Percentiles rank a stretch among this genome's conserved stretches.
These are phyloP conservation scores for Allenopithecus nigroviridis DNA, from an alignment of 2,797 vertebrate genomes.

Conservation along the genomic window DNA sequence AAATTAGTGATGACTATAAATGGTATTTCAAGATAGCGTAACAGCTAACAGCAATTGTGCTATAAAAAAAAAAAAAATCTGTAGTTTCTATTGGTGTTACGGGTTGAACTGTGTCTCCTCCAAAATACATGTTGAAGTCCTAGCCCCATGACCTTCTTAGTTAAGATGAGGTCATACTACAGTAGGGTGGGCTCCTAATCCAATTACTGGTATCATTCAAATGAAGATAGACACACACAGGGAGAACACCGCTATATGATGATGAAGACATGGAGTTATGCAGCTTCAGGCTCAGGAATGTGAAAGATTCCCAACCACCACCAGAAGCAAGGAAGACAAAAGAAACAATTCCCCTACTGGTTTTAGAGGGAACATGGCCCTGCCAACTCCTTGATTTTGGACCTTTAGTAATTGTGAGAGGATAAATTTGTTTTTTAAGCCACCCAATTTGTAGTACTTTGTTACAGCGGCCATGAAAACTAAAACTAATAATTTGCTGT, in stretches of 20 bases:
- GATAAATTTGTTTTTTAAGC: constrained; percentile 11
- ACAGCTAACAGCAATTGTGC: neutral
- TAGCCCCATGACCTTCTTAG: neutral
- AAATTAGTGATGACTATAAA: neutral
- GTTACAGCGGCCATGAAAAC: neutral
- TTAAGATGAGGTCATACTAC: neutral
- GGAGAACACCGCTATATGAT: neutral
- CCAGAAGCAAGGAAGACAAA: neutral
- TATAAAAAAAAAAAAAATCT: neutral
- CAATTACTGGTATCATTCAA: neutral
- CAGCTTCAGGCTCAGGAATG: neutral
- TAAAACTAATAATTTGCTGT: neutral
- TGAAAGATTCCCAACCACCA: neutral
- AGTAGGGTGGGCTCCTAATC: neutral
- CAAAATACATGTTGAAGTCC: neutral
- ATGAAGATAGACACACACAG: neutral
- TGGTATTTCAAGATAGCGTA: neutral
- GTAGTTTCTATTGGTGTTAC: neutral
- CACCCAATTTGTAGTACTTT: neutral
- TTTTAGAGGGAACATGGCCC: neutral
- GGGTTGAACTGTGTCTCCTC: neutral
- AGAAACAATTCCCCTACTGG: neutral
- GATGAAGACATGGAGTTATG: neutral
- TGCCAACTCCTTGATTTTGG: neutral
- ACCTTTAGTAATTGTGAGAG: neutral